These are phyloP conservation scores for Brevimyrus niger DNA, from an alignment of 2,113 vertebrate genomes.

Conservation along the genomic window DNA sequence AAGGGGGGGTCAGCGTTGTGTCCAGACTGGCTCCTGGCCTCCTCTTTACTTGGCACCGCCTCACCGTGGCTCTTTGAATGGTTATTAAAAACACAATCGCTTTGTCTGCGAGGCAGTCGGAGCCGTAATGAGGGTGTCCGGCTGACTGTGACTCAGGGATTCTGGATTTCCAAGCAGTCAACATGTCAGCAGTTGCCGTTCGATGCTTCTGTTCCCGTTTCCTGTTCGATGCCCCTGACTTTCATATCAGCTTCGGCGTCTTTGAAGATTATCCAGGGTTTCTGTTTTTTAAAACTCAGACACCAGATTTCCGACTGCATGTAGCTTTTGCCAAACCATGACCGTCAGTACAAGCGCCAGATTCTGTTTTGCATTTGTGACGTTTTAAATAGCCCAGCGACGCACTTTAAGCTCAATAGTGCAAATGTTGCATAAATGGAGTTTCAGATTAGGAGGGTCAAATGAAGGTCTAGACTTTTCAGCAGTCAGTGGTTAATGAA, in stretches of 20 bases:
- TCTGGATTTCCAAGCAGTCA: too few species aligned
- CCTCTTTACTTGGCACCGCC: not conserved
- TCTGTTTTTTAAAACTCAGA: not conserved
- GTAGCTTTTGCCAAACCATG: not conserved
- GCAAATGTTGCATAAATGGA: not conserved
- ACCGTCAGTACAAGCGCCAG: not conserved
- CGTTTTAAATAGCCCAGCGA: not conserved
- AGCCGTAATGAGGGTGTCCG: not conserved
- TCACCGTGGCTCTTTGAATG: not conserved
- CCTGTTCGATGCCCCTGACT: not conserved
- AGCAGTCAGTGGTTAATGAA: not conserved
- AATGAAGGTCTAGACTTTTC: not conserved
- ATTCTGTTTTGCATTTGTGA: not conserved
- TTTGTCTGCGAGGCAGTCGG: not conserved
- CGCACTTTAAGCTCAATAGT: not conserved
- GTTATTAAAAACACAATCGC: constrained; percentile 7
- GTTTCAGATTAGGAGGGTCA: not conserved
- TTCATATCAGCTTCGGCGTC: too few species aligned
- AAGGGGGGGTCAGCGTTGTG: not conserved
- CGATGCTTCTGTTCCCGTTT: not conserved
- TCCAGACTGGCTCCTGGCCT: too few species aligned
- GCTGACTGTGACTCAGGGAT: not conserved
- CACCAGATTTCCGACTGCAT: not conserved
- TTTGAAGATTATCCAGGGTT: not conserved
- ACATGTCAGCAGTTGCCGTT: not conserved